phyloP scores from a whole-genome alignment of 2,113 vertebrate species.

The Muntiacus muntjak region DNA sequence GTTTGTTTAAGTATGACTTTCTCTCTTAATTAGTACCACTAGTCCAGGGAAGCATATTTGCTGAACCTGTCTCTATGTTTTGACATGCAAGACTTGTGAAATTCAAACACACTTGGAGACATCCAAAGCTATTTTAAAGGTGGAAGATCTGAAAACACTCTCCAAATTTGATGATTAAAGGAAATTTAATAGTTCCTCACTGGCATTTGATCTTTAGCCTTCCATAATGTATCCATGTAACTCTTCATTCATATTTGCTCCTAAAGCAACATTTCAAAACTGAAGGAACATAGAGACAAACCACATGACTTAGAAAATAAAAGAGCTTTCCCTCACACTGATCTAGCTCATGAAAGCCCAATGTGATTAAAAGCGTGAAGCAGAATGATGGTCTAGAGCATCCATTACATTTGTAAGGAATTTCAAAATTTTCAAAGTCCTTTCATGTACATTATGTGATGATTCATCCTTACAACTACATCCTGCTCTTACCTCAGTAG shows the following conservation, averaged over 20 bases:
- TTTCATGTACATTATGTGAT: background rate
- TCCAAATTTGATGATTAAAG: slow-evolving; percentile 63
- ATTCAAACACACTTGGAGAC: slow-evolving; percentile 58
- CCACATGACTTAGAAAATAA: slow-evolving; percentile 34
- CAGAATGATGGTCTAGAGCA: background rate
- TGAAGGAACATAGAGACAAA: background rate
- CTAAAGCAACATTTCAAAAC: slow-evolving; percentile 36
- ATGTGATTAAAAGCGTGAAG: background rate
- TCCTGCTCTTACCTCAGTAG: background rate
- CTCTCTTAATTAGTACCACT: slow-evolving; percentile 27
- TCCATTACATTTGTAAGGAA: background rate
- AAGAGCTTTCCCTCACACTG: background rate
- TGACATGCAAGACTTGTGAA: slow-evolving; percentile 67
- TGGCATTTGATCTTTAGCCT: slow-evolving; percentile 56
- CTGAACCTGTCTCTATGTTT: slow-evolving; percentile 54
- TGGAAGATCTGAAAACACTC: slow-evolving; percentile 39
- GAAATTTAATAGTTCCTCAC: slow-evolving; percentile 40
- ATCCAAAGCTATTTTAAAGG: slow-evolving; percentile 46
- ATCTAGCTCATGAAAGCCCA: background rate
- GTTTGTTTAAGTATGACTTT: slow-evolving; percentile 30
- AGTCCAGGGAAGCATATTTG: background rate
- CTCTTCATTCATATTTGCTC: slow-evolving; percentile 44
- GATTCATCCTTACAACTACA: background rate
- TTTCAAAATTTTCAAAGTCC: background rate
- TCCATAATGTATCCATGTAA: background rate